These are phyloP conservation scores for Cyclophora punctaria DNA, from an alignment of 2,888 invertebrate species.

Conservation along the genomic window DNA sequence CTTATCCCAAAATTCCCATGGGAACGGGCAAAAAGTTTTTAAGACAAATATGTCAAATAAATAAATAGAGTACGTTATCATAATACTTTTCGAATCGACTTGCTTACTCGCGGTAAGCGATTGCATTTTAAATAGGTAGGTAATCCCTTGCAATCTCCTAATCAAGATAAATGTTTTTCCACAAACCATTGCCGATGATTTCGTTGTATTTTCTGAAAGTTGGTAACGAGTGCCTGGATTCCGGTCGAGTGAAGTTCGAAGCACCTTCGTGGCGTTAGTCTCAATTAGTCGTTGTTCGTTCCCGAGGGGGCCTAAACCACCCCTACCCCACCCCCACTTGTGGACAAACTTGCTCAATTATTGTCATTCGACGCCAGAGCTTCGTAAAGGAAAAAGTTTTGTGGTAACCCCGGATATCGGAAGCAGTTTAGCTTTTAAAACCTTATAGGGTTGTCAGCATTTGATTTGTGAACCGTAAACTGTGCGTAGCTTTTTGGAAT, in stretches of 20 bases:
- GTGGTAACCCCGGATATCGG: slow-evolving; percentile 15
- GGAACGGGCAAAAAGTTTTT: too few species aligned
- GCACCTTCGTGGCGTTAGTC: slow-evolving; percentile 39
- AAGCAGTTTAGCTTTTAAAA: slow-evolving; percentile 11
- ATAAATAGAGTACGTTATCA: too few species aligned
- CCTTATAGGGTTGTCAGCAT: slow-evolving; percentile 3
- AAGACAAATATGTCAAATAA: too few species aligned
- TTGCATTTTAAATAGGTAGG: background rate
- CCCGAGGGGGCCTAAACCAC: slow-evolving; percentile 19
- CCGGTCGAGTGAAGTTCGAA: slow-evolving; percentile 45
- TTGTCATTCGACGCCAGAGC: slow-evolving; percentile 37
- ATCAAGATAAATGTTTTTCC: slow-evolving; percentile 48
- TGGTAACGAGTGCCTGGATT: slow-evolving; percentile 64
- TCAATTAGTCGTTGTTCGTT: slow-evolving; percentile 49
- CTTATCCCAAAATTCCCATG: too few species aligned
- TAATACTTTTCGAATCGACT: too few species aligned
- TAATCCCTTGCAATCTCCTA: slow-evolving; percentile 2
- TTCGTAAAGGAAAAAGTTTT: slow-evolving; percentile 16
- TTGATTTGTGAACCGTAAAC: background rate
- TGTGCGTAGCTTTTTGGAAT: too few species aligned
- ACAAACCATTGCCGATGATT: slow-evolving; percentile 50
- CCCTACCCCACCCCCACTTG: slow-evolving; percentile 25
- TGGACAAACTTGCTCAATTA: slow-evolving; percentile 47
- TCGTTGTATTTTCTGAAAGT: slow-evolving; percentile 56
- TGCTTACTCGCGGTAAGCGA: too few species aligned